phyloP scores from a whole-genome alignment of 2,113 vertebrate species.

The Pogona vitticeps region DNA sequence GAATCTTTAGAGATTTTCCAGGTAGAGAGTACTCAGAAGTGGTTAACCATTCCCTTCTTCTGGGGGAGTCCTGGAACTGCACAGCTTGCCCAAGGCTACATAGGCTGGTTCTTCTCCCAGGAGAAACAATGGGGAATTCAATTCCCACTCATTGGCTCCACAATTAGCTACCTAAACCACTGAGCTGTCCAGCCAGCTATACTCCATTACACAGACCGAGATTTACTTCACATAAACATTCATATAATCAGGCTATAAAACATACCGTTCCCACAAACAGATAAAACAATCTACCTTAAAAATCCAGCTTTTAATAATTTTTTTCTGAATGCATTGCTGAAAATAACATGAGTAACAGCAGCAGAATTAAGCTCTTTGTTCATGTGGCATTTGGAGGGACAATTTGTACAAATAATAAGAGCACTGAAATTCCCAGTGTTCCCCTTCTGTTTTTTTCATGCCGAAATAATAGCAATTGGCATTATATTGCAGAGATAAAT shows the following conservation, averaged over 20 bases:
- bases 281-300: neutral
- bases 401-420: slow-evolving; percentile 35
- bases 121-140: too few species aligned
- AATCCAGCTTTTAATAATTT: neutral
- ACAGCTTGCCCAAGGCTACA: too few species aligned
- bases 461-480: slow-evolving; percentile 19
- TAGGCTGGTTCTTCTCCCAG: too few species aligned
- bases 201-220: neutral
- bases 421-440: slow-evolving; percentile 21
- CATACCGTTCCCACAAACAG: neutral
- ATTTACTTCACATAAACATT: neutral
- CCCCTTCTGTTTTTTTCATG: slow-evolving; percentile 27
- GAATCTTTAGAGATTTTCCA: too few species aligned
- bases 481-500: slow-evolving; percentile 18
- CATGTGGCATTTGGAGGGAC: slow-evolving; percentile 47
- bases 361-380: slow-evolving; percentile 51
- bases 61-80: too few species aligned
- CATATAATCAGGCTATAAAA: neutral
- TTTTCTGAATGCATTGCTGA: slow-evolving; percentile 23
- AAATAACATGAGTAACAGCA: neutral
- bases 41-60: too few species aligned
- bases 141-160: too few species aligned
- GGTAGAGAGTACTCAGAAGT: too few species aligned
- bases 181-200: too few species aligned
- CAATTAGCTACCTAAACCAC: neutral